Evolutionary conservation across 2,113 vertebrate genomes (phyloP), one percentile per base, ranked within the genome.

Genomic region (Trematocara unimaculatum): DNA sequence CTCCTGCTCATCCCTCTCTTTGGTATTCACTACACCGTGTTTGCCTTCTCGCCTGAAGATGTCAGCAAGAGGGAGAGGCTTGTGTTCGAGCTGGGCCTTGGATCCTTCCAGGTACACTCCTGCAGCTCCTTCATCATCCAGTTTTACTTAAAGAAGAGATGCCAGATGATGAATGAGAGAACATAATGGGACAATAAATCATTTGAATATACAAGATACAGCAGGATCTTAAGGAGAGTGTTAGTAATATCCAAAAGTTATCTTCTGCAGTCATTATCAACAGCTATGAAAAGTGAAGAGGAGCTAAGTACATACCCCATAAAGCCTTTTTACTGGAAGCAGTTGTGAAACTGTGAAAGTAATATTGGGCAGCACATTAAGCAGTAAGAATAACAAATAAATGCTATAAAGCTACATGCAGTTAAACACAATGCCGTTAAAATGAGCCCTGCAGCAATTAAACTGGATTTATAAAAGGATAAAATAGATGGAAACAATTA

Each of bases 21-120:
- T 40, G 98, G 99, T 85, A 99, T 99, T 94, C 99, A 99, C 95
- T 99, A 99, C 97, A 99, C 98, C 0, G 98, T 99, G 55, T 99
- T 99, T 33, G 98, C 99, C 93, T 99, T 99, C 95, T 99, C 98
- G 23, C 99, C 99, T 1, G 99, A 99, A 95, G 97, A 99, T 1
- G 97, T 99, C 94, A 99, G 98, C 94, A 98, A 99, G 95, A 88
- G 97, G 88, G 99, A 99, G 94, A 96, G 99, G 35, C 97, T 99
- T 49, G 98, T 99, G 67, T 99, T 99, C 89, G 99, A 99, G 82
- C 92, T 99, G 93, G 99, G 99, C 72, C 97, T 99, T 33, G 99
- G 99, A 79, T 99, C 99, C 54, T 99, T 99, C 94, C 99, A 99
- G 98, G 99, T 99, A 90, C 8, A 2, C n/a, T 62, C 15, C 40